Percentiles rank a stretch among this genome's conserved stretches.
phyloP scores from a whole-genome alignment of 1,140 invertebrate genomes.

The Semibalanus balanoides region DNA sequence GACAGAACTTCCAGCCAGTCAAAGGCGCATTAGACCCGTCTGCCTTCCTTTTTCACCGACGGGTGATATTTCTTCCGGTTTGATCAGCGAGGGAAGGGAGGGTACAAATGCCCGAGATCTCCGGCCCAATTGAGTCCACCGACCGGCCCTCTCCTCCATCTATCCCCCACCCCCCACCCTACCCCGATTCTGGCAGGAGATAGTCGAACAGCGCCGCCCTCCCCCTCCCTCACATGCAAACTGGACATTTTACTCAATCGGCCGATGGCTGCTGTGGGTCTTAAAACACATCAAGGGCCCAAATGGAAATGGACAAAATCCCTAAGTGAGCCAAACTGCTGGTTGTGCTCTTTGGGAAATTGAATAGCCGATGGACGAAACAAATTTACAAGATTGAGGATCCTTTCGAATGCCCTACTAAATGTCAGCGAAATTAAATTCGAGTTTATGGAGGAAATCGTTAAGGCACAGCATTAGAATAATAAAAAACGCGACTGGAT shows the following conservation, averaged over 20 bases:
- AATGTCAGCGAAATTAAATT: not conserved
- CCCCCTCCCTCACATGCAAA: not conserved
- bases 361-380: not conserved
- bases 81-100: too few species aligned
- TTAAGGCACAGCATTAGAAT: not conserved
- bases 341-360: not conserved
- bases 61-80: too few species aligned
- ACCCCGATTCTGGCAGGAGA: too few species aligned
- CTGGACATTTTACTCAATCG: not conserved
- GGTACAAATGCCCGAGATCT: too few species aligned
- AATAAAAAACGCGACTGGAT: not conserved
- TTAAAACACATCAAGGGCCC: not conserved
- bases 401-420: not conserved
- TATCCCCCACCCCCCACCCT: not conserved
- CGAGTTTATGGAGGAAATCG: not conserved
- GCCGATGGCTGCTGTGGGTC: not conserved
- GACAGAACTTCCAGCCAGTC: too few species aligned
- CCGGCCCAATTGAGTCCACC: too few species aligned
- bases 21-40: too few species aligned
- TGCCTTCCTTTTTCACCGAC: too few species aligned
- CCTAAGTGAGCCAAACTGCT: conserved; percentile 1
- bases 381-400: conserved; percentile 1
- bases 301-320: conserved; percentile 2
- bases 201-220: not conserved
- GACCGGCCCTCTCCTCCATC: not conserved